A percentile compares a stretch with the other conserved stretches of the same genome.
Conservation (phyloP, 2,888 invertebrate genomes). For the Pandemis corylana region DNA sequence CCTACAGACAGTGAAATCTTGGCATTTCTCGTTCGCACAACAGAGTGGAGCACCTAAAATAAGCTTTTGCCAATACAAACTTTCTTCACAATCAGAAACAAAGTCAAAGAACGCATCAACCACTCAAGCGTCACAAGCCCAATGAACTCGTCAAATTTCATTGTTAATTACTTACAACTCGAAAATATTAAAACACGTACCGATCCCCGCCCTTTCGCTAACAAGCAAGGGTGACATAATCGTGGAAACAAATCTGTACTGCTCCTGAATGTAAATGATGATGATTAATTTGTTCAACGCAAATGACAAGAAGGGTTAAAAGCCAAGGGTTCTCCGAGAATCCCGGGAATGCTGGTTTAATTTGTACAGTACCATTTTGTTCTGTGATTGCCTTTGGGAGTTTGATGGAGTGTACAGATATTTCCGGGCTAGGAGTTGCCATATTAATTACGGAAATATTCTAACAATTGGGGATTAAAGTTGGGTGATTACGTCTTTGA, state of each 20-base stretch:
- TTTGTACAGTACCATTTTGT: slow-evolving; percentile 73
- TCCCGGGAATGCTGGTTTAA: slow-evolving; percentile 76
- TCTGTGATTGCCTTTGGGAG: slow-evolving; percentile 81
- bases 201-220: slow-evolving; percentile 74
- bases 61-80: slow-evolving; percentile 36
- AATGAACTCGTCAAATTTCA: slow-evolving; percentile 44
- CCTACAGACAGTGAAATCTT: too few relatives aligned
- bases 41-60: too few relatives aligned
- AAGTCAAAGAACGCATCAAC: slow-evolving; percentile 23
- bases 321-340: slow-evolving; percentile 69
- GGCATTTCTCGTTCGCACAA: too few relatives aligned
- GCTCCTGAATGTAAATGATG: slow-evolving; percentile 84
- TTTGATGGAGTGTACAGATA: slow-evolving; percentile 81
- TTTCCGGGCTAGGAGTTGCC: slow-evolving; percentile 75
- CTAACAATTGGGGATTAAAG: slow-evolving; percentile 55
- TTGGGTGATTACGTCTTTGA: slow-evolving; percentile 66
- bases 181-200: slow-evolving; percentile 73
- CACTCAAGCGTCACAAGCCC: slow-evolving; percentile 33
- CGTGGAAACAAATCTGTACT: slow-evolving; percentile 84
- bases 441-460: slow-evolving; percentile 73
- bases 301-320: slow-evolving; percentile 85
- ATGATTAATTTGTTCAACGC: slow-evolving; percentile 84
- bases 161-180: slow-evolving; percentile 68
- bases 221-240: slow-evolving; percentile 83
- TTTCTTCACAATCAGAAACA: not conserved